Evolutionary conservation across 2,797 vertebrate species (phyloP).

Genomic region (Poliocrania exsul): DNA sequence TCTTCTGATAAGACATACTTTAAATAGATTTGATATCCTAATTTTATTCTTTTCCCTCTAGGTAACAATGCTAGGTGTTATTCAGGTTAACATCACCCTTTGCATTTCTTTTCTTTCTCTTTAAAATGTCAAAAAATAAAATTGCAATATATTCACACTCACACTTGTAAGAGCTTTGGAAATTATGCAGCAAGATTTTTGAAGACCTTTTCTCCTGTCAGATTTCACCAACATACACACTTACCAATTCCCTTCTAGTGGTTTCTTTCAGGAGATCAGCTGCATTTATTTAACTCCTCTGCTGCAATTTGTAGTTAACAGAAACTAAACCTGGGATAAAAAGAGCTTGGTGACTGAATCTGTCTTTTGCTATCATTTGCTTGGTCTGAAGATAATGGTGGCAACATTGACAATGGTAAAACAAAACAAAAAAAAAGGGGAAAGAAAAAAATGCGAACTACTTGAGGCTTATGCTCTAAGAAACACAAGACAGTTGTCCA

Average conservation of each 20-base stretch:
- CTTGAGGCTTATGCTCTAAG: not conserved
- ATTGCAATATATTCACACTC: not conserved
- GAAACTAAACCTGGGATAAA: not conserved
- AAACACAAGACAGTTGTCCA: not conserved
- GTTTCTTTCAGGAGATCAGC: not conserved
- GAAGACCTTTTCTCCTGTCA: not conserved
- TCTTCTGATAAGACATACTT: slow-evolving; percentile 47
- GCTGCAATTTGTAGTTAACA: not conserved
- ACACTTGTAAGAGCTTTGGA: not conserved
- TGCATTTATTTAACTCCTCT: slow-evolving; percentile 11
- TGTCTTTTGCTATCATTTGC: not conserved
- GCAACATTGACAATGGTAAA: not conserved
- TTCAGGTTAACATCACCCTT: not conserved
- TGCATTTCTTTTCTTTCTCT: slow-evolving; percentile 32
- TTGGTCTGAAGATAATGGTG: not conserved
- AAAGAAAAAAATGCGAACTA: not conserved
- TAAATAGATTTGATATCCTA: slow-evolving; percentile 27
- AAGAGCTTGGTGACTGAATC: not conserved
- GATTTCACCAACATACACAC: not conserved
- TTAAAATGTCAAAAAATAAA: not conserved
- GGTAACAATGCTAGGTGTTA: slow-evolving; percentile 30
- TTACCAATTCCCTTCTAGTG: not conserved
- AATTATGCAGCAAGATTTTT: not conserved
- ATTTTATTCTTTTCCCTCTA: not conserved
- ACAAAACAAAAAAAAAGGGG: not conserved